Evolutionary conservation across 2,888 invertebrate genomes (phyloP).

Genomic region (Eristalis arbustorum): DNA sequence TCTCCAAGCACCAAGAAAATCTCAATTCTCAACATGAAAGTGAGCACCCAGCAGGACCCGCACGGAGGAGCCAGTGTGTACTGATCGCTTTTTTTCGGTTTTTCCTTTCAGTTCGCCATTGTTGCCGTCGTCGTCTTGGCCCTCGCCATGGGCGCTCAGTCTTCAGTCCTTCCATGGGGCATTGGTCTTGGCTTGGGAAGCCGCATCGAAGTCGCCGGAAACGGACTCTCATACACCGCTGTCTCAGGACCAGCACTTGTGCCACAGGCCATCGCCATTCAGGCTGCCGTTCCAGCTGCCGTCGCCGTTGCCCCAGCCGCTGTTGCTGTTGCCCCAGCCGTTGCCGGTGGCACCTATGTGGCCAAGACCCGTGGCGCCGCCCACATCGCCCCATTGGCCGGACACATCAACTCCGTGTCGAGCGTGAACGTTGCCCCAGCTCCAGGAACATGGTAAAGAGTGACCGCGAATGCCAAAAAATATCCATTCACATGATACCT

Average conservation of each 20-base stretch:
- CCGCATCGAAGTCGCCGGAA: slow-evolving; percentile 59
- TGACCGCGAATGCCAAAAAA: slow-evolving; percentile 29
- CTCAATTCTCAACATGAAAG: slow-evolving; percentile 64
- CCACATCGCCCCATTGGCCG: slow-evolving; percentile 79
- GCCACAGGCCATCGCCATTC: slow-evolving; percentile 47
- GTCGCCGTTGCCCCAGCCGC: slow-evolving; percentile 52
- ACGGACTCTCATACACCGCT: slow-evolving; percentile 67
- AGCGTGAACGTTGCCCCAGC: slow-evolving; percentile 79
- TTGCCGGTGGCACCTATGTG: slow-evolving; percentile 76
- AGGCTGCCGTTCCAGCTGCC: slow-evolving; percentile 47
- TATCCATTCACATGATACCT: slow-evolving; percentile 51
- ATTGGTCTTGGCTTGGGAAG: slow-evolving; percentile 56
- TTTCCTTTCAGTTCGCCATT: slow-evolving; percentile 53
- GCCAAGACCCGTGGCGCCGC: slow-evolving; percentile 79
- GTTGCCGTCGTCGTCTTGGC: slow-evolving; percentile 68
- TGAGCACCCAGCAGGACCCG: slow-evolving; percentile 14
- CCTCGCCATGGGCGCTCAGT: slow-evolving; percentile 66
- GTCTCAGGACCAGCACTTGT: slow-evolving; percentile 64
- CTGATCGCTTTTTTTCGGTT: neutral
- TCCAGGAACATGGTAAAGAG: slow-evolving; percentile 76
- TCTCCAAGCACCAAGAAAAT: slow-evolving; percentile 62
- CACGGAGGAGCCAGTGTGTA: neutral
- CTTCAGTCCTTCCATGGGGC: slow-evolving; percentile 60
- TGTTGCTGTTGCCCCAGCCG: slow-evolving; percentile 55
- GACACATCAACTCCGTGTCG: slow-evolving; percentile 78